Base-by-base conservation (phyloP, 2,797 vertebrate species). In the Philypnodon macrostomus region DNA sequence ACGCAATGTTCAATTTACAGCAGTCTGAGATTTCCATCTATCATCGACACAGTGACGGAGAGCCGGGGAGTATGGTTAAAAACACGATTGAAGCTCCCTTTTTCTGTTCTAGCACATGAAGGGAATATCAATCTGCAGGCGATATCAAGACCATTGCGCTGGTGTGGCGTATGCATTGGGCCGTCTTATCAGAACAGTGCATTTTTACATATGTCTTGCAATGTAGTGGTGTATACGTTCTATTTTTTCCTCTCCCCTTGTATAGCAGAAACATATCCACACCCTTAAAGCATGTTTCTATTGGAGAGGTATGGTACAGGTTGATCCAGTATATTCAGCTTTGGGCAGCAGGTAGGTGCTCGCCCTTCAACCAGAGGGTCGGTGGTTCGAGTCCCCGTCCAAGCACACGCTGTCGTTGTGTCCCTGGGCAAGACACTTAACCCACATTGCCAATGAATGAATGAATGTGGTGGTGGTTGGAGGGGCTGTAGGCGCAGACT, bases 1-100 rank as follows among this genome's bases (percentile, higher is more conserved):
- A 75, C 24, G 45, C 63, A 63, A 45, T 75, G 77, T 85, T 84
- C 77, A 82, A 77, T 85, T 85, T 86, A 80, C 71, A 79, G 74
- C 68, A 37, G 68, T 42, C 53, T 40, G 67, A 80, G 73, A 80
- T 82, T 79, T 85, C 49, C 75, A 84, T 85, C 80, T 81, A 71
- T 82, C 80, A 76, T 56, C 40, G 1, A 37, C 53, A 53, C 60
- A 51, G 61, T 63, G 62, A 69, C 37, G 37, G 66, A 77, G 58
- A 46, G 59, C 45, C 13, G 12, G 44, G 31, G 33, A 14, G 42
- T 50, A 39, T 39, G 38, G 38, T 42, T 26, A 41, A n/a, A 2
- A 44, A 44, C 63, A 63, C 40, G 53, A n/a, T n/a, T n/a, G n/a
- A n/a, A n/a, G n/a, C 79, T 46, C 39, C 52, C 54, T 65, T 41